Conservation (phyloP, 1,140 invertebrate species). For the Eupristina koningsbergeri region DNA sequence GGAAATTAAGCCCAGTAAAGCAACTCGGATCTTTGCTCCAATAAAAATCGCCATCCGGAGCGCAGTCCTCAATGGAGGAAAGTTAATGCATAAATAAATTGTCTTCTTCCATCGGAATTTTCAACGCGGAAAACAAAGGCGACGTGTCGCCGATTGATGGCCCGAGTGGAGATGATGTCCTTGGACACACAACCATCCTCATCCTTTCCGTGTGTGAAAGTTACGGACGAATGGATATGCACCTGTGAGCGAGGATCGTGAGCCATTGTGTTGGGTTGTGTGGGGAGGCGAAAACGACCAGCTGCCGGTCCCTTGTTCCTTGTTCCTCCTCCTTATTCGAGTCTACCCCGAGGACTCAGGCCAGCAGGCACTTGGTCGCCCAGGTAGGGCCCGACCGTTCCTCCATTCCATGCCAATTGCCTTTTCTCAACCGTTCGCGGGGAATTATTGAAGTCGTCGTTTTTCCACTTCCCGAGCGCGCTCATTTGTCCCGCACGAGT, state of each 20-base stretch:
- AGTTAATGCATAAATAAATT: neutral
- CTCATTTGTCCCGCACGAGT: neutral
- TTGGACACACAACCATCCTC: neutral
- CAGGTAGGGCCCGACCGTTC: no score
- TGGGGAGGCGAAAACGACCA: neutral
- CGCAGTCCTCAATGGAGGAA: neutral
- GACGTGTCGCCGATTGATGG: neutral
- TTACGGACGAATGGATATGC: neutral
- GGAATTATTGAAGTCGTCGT: neutral
- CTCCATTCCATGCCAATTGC: neutral
- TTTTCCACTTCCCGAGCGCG: neutral
- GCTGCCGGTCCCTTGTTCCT: no score
- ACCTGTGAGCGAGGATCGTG: no score
- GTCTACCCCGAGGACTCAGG: constrained; percentile 2
- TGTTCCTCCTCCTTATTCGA: neutral
- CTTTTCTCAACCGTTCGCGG: neutral
- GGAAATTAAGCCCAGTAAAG: constrained; percentile 18
- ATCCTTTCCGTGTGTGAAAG: neutral
- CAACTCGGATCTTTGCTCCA: neutral
- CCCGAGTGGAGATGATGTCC: neutral
- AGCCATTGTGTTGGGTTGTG: neutral
- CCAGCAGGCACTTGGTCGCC: neutral
- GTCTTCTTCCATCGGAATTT: neutral
- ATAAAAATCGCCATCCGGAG: neutral
- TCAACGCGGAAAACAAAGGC: neutral